Percentiles rank a stretch among this genome's conserved stretches.
These are phyloP conservation scores for Manis javanica DNA, from an alignment of 2,797 vertebrate genomes.

Conservation along the genomic window DNA sequence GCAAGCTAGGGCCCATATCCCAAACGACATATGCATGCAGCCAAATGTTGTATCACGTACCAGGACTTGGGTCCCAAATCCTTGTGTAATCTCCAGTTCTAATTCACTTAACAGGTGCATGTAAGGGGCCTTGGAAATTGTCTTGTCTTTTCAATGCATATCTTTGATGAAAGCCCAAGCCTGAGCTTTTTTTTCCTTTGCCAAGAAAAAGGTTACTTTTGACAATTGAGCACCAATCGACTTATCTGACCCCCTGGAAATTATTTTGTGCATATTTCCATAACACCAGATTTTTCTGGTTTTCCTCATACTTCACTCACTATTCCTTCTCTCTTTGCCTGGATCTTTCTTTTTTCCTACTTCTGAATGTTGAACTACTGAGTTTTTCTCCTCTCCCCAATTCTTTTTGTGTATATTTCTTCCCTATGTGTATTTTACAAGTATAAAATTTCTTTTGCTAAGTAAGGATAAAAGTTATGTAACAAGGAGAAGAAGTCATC, in stretches of 20 bases:
- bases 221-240: not conserved
- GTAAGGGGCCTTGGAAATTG: not conserved
- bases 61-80: not conserved
- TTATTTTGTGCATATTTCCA: not conserved
- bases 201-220: not conserved
- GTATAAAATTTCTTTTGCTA: not conserved
- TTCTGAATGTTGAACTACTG: not conserved
- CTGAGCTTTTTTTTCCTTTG: constrained; percentile 16
- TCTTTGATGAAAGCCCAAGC: not conserved
- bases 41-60: not conserved
- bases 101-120: not conserved
- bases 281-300: not conserved
- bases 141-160: not conserved
- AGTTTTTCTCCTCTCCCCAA: not conserved
- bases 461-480: not conserved
- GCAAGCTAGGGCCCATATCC: not conserved
- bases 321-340: not conserved
- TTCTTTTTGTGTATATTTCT: not conserved
- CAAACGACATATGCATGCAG: not conserved
- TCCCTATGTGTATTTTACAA: not conserved
- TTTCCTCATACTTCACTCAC: not conserved
- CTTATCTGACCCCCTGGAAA: not conserved
- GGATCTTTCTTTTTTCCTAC: not conserved
- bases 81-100: not conserved
- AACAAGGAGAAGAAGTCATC: not conserved